These are phyloP conservation scores for Dromaius novaehollandiae DNA, from an alignment of 2,113 vertebrate species.

Conservation along the genomic window DNA sequence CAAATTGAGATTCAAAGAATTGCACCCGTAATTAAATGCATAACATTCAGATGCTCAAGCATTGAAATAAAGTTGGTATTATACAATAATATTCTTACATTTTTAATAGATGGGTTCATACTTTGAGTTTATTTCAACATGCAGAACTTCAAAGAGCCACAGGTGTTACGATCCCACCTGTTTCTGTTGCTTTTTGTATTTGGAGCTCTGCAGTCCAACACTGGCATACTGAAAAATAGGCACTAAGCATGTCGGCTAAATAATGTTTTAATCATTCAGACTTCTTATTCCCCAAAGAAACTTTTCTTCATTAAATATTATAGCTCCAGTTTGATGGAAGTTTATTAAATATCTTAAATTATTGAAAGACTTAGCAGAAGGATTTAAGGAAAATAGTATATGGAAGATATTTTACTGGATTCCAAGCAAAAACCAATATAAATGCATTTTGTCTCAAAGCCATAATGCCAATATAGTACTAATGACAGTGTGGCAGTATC, in stretches of 20 bases:
- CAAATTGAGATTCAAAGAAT: not conserved
- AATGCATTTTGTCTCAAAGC: not conserved
- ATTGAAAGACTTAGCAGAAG: not conserved
- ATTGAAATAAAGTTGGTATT: not conserved
- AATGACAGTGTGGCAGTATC: not conserved
- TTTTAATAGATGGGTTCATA: not conserved
- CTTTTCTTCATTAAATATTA: not conserved
- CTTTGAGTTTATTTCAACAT: not conserved
- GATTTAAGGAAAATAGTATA: not conserved
- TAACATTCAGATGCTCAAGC: not conserved
- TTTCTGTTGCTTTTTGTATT: not conserved
- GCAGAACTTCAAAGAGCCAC: not conserved
- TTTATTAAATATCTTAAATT: not conserved
- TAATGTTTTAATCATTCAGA: not conserved
- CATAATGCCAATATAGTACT: not conserved
- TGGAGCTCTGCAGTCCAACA: not conserved
- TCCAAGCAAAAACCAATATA: not conserved
- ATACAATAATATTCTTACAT: not conserved
- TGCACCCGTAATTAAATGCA: not conserved
- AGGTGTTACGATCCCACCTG: not conserved
- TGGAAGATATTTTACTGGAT: not conserved
- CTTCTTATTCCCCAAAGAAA: not conserved
- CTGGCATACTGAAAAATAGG: fast-evolving
- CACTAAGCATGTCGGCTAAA: not conserved
- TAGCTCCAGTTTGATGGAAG: not conserved